phyloP scores from a whole-genome alignment of 2,888 invertebrate genomes.

The Zonitis immaculata region DNA sequence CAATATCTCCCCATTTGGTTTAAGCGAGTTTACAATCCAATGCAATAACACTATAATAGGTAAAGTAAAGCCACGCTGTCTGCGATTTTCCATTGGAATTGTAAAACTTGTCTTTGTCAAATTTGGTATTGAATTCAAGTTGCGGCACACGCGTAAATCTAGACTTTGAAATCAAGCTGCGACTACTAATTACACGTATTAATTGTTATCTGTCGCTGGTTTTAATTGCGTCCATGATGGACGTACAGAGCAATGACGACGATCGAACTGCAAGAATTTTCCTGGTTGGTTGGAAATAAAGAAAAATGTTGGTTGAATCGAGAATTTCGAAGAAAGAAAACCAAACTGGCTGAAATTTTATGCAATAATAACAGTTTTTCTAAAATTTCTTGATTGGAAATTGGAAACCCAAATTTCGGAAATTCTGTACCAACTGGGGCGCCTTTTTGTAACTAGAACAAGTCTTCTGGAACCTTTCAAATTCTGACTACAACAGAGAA shows the following conservation, averaged over 20 bases:
- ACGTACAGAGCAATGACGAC: background rate
- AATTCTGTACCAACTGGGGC: too few relatives aligned
- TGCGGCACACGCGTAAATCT: slow-evolving; percentile 40
- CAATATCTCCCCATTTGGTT: slow-evolving; percentile 44
- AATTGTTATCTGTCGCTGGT: slow-evolving; percentile 43
- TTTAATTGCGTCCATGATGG: slow-evolving; percentile 11
- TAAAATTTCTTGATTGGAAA: too few relatives aligned
- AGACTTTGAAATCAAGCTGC: slow-evolving; percentile 28
- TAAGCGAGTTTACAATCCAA: slow-evolving; percentile 33
- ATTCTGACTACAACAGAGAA: too few relatives aligned
- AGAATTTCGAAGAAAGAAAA: too few relatives aligned
- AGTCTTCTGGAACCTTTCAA: too few relatives aligned
- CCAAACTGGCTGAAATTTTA: too few relatives aligned
- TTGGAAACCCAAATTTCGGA: too few relatives aligned
- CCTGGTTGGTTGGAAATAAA: too few relatives aligned
- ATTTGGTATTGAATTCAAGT: slow-evolving; percentile 48
- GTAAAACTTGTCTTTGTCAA: slow-evolving; percentile 48
- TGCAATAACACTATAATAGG: slow-evolving; percentile 48
- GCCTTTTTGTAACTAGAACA: too few relatives aligned
- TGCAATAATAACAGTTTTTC: too few relatives aligned
- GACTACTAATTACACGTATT: slow-evolving; percentile 50
- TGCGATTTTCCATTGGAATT: slow-evolving; percentile 47
- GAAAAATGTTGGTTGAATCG: too few relatives aligned
- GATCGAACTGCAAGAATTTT: too few relatives aligned
- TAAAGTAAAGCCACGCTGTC: slow-evolving; percentile 48